Evolutionary conservation across 2,113 vertebrate species (phyloP).

Genomic region (Tor tambroides): DNA sequence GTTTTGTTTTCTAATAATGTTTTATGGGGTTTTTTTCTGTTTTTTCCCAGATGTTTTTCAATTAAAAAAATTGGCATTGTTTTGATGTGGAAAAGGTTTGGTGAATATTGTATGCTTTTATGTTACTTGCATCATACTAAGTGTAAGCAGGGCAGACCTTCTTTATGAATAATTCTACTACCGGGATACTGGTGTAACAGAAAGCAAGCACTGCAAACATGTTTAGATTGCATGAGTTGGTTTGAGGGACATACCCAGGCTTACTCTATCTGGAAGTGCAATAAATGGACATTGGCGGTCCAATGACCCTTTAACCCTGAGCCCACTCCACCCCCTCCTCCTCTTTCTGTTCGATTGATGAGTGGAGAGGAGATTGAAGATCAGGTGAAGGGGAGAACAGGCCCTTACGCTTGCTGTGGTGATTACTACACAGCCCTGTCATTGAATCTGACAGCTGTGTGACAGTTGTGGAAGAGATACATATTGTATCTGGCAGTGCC

Average conservation of each 20-base stretch:
- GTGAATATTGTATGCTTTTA: neutral
- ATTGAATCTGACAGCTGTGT: constrained; percentile 38
- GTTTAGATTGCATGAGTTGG: neutral
- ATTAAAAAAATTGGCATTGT: too few species aligned
- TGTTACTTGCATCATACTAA: neutral
- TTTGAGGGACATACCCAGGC: neutral
- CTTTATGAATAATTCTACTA: neutral
- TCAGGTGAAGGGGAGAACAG: constrained; percentile 26
- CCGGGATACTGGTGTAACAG: neutral
- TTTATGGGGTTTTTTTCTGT: too few species aligned
- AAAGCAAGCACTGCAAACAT: neutral
- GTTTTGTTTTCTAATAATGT: too few species aligned
- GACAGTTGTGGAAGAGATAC: constrained; percentile 15
- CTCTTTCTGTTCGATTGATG: constrained; percentile 15
- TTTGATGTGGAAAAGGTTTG: too few species aligned
- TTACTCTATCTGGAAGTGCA: neutral
- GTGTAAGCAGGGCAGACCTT: neutral
- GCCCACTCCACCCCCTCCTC: neutral
- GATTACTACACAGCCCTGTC: constrained; percentile 23
- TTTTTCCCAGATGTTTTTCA: too few species aligned
- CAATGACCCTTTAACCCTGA: neutral
- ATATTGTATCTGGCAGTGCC: constrained; percentile 33
- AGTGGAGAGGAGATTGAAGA: constrained; percentile 26
- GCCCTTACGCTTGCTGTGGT: constrained; percentile 12
- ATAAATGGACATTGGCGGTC: constrained; percentile 32